phyloP scores from a whole-genome alignment of 2,797 vertebrate species.

The Dipus sagitta region DNA sequence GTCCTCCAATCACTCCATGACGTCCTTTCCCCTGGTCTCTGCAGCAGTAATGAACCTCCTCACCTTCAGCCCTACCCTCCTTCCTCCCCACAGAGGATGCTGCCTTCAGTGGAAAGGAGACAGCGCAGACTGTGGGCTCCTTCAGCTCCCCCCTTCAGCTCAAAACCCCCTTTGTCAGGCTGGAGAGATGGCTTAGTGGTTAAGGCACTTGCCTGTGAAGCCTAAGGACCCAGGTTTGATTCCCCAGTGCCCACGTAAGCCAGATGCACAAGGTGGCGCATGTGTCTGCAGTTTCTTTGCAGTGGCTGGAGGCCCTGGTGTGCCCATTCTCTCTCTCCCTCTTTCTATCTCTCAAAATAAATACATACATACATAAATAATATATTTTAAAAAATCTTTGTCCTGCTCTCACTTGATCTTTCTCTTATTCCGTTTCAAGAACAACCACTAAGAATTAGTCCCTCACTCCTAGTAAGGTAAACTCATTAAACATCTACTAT shows the following conservation, averaged over 20 bases:
- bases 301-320: no score
- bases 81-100: not conserved
- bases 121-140: fast-evolving
- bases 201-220: no score
- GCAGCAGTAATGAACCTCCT: slow-evolving; percentile 62
- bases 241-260: no score
- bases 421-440: not conserved
- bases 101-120: not conserved
- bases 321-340: no score
- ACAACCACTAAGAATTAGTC: not conserved
- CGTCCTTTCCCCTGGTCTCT: slow-evolving; percentile 62
- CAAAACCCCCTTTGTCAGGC: not conserved
- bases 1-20: slow-evolving; percentile 50
- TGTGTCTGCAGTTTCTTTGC: no score
- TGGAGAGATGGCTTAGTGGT: no score
- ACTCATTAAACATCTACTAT: not conserved
- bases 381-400: not conserved
- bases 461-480: not conserved
- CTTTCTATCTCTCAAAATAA: no score
- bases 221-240: no score
- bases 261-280: no score
- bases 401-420: not conserved
- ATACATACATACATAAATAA: no score
- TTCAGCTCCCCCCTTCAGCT: not conserved
- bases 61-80: not conserved